These are phyloP conservation scores for Diplazon laetatorius DNA, from an alignment of 2,888 invertebrate genomes.

Conservation along the genomic window DNA sequence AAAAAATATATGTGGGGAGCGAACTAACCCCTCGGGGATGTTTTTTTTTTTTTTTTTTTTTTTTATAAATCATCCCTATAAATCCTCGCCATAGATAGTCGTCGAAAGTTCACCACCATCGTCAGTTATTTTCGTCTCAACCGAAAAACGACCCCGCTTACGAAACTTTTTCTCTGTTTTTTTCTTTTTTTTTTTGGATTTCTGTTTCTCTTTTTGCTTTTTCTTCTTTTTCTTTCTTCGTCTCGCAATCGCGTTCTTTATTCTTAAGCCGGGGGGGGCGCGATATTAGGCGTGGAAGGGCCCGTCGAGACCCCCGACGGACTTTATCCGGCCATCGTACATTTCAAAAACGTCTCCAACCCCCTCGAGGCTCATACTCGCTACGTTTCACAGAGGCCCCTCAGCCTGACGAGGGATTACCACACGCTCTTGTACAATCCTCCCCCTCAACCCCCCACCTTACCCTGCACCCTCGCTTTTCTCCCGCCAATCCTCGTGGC, in stretches of 20 bases:
- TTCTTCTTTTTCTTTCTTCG: constrained; percentile 1
- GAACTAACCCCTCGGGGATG: background rate
- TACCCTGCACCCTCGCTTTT: background rate
- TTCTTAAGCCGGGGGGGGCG: background rate
- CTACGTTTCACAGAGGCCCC: constrained; percentile 23
- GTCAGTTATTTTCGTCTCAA: constrained; percentile 37
- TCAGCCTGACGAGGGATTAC: constrained; percentile 17
- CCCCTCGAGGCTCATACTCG: constrained; percentile 4
- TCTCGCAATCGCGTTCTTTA: constrained; percentile 20
- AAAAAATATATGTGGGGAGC: too few species aligned
- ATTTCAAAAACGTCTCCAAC: constrained; percentile 22
- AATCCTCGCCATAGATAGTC: constrained; percentile 23
- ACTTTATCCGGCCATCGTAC: constrained; percentile 17
- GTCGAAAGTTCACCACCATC: background rate
- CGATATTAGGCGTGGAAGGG: constrained; percentile 12
- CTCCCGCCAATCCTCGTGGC: background rate
- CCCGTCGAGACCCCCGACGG: background rate
- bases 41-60: constrained; percentile 6
- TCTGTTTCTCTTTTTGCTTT: too few species aligned
- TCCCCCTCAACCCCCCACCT: too few species aligned
- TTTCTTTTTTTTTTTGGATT: too few species aligned
- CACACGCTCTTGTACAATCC: constrained; percentile 4
- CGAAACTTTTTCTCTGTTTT: too few species aligned
- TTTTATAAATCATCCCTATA: too few species aligned
- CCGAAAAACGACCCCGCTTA: constrained; percentile 26